A percentile compares a stretch with the other conserved stretches of the same genome.
These are phyloP conservation scores for Microplitis mediator DNA, from an alignment of 1,140 invertebrate genomes.

Conservation along the genomic window DNA sequence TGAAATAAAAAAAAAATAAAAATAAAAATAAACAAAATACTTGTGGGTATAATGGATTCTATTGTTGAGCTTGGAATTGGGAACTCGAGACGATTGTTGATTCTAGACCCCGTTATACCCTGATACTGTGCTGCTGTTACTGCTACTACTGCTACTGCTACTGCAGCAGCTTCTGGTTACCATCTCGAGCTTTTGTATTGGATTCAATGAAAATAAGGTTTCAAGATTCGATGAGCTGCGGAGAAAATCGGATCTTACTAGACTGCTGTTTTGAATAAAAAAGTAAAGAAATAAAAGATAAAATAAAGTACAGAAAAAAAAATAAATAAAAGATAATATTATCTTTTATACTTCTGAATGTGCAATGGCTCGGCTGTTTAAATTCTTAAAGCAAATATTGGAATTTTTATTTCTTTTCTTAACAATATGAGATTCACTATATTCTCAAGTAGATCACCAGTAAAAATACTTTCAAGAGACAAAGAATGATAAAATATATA, in stretches of 20 bases:
- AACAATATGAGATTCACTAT: not conserved
- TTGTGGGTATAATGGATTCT: not conserved
- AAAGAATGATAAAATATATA: not conserved
- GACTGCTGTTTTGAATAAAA: not conserved
- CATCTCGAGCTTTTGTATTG: not conserved
- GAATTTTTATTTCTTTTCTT: not conserved
- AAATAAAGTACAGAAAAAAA: not conserved
- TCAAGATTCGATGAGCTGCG: not conserved
- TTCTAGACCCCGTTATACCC: not conserved
- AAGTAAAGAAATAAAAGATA: not conserved
- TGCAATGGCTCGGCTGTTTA: not conserved
- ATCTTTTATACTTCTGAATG: not conserved
- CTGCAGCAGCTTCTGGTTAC: not conserved
- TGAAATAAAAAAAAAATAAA: conserved; percentile 56
- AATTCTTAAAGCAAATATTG: not conserved
- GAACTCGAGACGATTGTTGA: conserved; percentile 10
- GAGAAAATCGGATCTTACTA: not conserved
- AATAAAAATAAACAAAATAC: conserved; percentile 5
- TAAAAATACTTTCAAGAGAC: not conserved
- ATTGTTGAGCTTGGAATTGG: conserved; percentile 4
- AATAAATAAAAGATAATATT: not conserved
- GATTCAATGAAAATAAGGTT: conserved; percentile 5
- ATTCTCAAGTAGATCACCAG: not conserved
- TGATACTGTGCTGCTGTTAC: not conserved
- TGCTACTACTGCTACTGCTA: not conserved